Evolutionary conservation across 53 echinoderm and acorn worm species (phyloP).

Genomic region (Zoroaster sp.): DNA sequence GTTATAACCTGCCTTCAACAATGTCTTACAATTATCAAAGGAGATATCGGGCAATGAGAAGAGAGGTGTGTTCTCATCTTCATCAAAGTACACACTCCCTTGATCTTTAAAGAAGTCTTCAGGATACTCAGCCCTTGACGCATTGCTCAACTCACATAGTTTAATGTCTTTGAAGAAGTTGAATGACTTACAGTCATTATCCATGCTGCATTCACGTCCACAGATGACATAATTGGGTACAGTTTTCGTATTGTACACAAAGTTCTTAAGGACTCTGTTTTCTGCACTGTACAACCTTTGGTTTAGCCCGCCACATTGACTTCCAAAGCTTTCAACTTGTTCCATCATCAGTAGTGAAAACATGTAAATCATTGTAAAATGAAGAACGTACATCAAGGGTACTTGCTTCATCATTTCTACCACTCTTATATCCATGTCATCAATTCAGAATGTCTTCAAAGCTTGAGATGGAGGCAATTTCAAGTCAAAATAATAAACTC

Average conservation of each 20-base stretch:
- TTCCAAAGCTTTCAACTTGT: neutral
- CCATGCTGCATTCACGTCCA: neutral
- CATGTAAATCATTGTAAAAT: neutral
- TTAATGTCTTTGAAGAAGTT: too few species aligned
- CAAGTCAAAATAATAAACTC: too few species aligned
- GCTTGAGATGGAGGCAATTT: too few species aligned
- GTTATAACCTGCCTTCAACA: neutral
- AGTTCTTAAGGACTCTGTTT: neutral
- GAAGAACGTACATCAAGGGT: neutral
- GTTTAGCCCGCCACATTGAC: neutral
- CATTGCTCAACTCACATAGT: neutral
- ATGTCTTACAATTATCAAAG: neutral
- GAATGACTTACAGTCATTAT: neutral
- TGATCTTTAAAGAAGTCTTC: neutral
- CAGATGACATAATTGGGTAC: neutral
- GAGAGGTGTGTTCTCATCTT: neutral
- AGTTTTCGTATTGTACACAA: neutral
- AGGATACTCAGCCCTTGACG: neutral
- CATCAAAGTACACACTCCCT: slow-evolving; percentile 29
- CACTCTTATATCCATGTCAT: neutral
- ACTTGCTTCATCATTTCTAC: neutral
- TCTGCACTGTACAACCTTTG: neutral
- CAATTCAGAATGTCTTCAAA: neutral
- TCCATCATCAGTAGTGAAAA: neutral
- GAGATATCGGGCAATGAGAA: neutral